Conservation (phyloP, 2,888 invertebrate genomes). For the Eucriotettix oculatus region DNA sequence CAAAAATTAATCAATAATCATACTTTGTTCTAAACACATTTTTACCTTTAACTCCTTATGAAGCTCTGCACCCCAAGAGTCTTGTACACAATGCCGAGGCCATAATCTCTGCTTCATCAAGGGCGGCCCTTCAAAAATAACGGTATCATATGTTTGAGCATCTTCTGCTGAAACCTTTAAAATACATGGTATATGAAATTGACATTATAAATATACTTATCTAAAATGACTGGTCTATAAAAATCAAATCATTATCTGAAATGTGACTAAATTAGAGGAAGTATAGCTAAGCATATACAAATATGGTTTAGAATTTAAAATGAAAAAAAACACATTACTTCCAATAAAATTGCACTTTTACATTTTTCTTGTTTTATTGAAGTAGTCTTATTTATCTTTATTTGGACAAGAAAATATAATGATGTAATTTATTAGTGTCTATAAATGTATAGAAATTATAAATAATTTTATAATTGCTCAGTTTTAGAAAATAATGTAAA, state of each 20-base stretch:
- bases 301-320: not conserved
- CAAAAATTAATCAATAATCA: no score
- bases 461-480: no score
- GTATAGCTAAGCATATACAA: not conserved
- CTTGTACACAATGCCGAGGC: constrained; percentile 93
- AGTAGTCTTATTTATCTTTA: no score
- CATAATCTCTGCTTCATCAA: constrained; percentile 78
- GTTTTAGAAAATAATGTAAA: no score
- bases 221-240: not conserved
- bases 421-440: no score
- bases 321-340: no score
- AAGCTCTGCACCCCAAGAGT: constrained; percentile 86
- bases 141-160: constrained; percentile 74
- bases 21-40: no score
- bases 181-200: not conserved
- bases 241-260: not conserved
- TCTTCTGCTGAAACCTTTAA: constrained; percentile 46
- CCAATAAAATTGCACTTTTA: no score
- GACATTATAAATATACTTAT: not conserved
- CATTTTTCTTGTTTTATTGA: no score
- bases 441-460: no score
- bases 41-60: constrained; percentile 77
- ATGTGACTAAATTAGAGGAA: no score
- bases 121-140: constrained; percentile 79
- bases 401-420: no score